These are phyloP conservation scores for Polypedilum pembai DNA, from an alignment of 1,140 invertebrate species.

Conservation along the genomic window DNA sequence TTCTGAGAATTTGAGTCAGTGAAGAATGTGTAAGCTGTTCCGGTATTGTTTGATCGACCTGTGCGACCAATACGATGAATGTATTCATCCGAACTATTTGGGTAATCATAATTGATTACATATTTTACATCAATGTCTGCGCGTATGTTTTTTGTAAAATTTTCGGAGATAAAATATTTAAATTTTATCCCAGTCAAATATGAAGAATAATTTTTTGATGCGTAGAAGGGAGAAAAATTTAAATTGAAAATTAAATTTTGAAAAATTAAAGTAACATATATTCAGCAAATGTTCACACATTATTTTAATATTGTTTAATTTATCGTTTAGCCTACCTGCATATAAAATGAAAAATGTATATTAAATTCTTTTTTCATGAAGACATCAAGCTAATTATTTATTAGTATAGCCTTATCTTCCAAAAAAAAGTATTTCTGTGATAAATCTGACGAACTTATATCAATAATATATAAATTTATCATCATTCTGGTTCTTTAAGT, in stretches of 20 bases:
- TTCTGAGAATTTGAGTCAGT: conserved; percentile 88
- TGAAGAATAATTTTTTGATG: background rate
- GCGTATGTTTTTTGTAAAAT: conserved; percentile 31
- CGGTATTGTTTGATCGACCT: conserved; percentile 79
- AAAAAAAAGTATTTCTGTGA: too few species aligned
- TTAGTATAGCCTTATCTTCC: too few species aligned
- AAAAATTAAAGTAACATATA: background rate
- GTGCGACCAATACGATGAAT: conserved; percentile 98
- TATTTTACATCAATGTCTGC: conserved; percentile 99
- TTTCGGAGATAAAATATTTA: conserved; percentile 9
- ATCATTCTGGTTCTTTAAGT: too few species aligned
- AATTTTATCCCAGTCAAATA: background rate
- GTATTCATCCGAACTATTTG: conserved; percentile 98
- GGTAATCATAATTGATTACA: conserved; percentile 99
- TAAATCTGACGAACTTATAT: too few species aligned
- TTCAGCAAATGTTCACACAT: background rate
- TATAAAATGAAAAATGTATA: conserved; percentile 21
- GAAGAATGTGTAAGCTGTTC: conserved; percentile 98
- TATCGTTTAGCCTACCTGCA: background rate
- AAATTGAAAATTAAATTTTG: background rate
- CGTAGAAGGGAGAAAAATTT: background rate
- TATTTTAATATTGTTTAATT: too few species aligned
- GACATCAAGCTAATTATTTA: too few species aligned
- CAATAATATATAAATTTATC: too few species aligned
- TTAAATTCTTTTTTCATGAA: background rate